These are phyloP conservation scores for Ectemnius continuus DNA, from an alignment of 2,888 invertebrate species.

Conservation along the genomic window DNA sequence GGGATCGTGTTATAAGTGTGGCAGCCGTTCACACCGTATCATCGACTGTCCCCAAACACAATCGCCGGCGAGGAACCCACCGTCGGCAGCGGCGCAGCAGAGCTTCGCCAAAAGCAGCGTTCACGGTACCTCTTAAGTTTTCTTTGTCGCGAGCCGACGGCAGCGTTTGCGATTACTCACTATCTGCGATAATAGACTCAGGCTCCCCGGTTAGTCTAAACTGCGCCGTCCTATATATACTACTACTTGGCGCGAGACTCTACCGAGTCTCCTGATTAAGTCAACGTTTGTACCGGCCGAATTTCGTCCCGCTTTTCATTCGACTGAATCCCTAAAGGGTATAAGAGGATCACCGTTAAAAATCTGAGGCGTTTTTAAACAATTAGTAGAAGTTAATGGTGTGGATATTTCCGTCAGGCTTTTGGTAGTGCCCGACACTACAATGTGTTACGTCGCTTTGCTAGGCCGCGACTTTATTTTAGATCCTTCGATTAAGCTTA, in stretches of 20 bases:
- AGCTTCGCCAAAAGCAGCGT: not conserved
- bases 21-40: not conserved
- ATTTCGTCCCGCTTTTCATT: not conserved
- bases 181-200: slow-evolving; percentile 2
- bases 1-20: slow-evolving; percentile 1
- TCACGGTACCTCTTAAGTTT: not conserved
- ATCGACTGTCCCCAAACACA: not conserved
- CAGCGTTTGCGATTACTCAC: not conserved
- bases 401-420: not conserved
- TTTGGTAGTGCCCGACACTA: not conserved
- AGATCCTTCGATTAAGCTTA: not conserved
- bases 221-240: too few relatives aligned
- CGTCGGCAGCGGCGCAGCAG: too few relatives aligned
- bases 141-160: not conserved
- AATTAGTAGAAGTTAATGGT: not conserved
- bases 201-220: slow-evolving; percentile 24
- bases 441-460: not conserved
- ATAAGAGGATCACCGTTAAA: not conserved
- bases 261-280: too few relatives aligned
- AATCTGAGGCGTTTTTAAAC: not conserved
- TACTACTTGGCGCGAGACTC: too few relatives aligned
- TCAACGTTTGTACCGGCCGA: not conserved
- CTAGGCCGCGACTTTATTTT: not conserved
- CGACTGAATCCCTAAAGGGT: not conserved
- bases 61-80: not conserved